These are phyloP conservation scores for Buphagus erythrorhynchus DNA, from an alignment of 2,797 vertebrate species.

Conservation along the genomic window DNA sequence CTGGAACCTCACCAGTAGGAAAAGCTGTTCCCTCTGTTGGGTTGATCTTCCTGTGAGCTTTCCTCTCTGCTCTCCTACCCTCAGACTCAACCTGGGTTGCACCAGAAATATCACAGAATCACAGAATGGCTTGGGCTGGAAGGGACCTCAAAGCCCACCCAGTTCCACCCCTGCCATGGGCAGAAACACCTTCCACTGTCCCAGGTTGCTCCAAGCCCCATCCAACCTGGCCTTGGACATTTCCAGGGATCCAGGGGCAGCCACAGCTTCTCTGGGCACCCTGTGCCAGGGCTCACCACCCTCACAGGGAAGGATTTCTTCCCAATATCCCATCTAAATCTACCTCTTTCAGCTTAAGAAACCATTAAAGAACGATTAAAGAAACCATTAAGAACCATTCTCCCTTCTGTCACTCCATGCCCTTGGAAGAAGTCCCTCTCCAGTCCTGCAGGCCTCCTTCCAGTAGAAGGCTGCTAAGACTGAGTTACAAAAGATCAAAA, in stretches of 20 bases:
- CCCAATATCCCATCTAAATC: neutral
- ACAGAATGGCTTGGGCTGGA: neutral
- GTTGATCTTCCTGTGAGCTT: neutral
- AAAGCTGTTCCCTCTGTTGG: neutral
- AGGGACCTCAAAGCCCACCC: neutral
- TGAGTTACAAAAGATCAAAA: neutral
- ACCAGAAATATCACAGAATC: neutral
- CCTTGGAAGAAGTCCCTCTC: neutral
- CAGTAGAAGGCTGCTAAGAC: neutral
- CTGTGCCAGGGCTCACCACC: neutral
- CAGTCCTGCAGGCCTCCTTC: neutral
- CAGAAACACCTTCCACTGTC: neutral
- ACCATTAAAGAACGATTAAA: too few relatives aligned
- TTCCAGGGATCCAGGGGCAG: neutral
- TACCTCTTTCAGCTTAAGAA: neutral
- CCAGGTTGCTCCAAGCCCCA: fast-evolving
- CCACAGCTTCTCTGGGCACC: neutral
- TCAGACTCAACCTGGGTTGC: neutral
- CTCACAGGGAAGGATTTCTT: neutral
- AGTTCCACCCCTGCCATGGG: fast-evolving
- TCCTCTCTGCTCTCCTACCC: neutral
- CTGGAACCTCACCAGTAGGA: neutral
- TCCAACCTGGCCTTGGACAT: neutral
- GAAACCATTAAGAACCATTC: neutral
- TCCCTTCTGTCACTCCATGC: neutral